These are phyloP conservation scores for Drosophila helvetica DNA, from an alignment of 2,888 invertebrate species.

Conservation along the genomic window DNA sequence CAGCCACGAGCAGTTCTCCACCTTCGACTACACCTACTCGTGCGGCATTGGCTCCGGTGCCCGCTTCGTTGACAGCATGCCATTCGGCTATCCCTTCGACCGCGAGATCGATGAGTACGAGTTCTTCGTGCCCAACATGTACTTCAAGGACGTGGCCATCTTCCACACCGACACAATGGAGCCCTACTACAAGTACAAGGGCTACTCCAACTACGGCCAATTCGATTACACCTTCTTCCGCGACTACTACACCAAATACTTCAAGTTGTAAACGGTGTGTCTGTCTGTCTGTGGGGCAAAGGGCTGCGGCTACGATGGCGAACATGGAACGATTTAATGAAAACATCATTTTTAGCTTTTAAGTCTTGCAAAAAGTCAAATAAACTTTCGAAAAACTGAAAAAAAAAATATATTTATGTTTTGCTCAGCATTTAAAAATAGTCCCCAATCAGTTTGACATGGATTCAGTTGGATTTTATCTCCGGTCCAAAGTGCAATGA, in stretches of 20 bases:
- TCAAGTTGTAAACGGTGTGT: conserved; percentile 49
- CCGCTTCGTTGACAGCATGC: conserved; percentile 86
- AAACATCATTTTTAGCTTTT: conserved; percentile 36
- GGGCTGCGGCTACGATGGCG: conserved; percentile 2
- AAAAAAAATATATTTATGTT: background rate
- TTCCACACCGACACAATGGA: conserved; percentile 86
- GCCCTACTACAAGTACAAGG: conserved; percentile 65
- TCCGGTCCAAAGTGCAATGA: too few species aligned
- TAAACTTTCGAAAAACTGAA: conserved; percentile 61
- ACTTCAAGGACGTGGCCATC: conserved; percentile 87
- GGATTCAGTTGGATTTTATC: too few species aligned
- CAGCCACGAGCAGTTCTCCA: conserved; percentile 80
- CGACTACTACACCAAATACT: conserved; percentile 72
- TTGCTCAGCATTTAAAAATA: background rate
- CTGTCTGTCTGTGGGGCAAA: background rate
- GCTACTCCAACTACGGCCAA: conserved; percentile 71
- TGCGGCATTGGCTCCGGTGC: conserved; percentile 86
- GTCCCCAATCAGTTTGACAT: too few species aligned
- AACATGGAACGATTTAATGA: conserved; percentile 1
- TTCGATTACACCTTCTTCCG: conserved; percentile 76
- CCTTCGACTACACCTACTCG: conserved; percentile 84
- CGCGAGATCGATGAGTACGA: conserved; percentile 86
- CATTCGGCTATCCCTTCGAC: conserved; percentile 91
- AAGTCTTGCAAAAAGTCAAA: conserved; percentile 58
- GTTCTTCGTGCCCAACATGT: conserved; percentile 89